Evolutionary conservation across 2,797 vertebrate species (phyloP).

Genomic region (Cyprinodon diabolis): DNA sequence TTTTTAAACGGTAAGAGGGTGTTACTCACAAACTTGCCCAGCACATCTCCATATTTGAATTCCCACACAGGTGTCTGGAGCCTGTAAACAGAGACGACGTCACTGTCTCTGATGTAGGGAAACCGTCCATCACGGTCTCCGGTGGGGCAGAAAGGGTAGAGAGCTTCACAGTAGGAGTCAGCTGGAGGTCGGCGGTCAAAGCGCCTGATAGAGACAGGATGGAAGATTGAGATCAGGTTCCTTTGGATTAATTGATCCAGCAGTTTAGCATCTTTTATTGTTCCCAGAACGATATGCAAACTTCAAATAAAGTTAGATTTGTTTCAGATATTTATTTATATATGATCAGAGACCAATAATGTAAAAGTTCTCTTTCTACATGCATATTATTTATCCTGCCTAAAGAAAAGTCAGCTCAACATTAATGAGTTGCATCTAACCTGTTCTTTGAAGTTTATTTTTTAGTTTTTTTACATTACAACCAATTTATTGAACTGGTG

Average conservation of each 20-base stretch:
- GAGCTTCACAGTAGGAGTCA: slow-evolving; percentile 91
- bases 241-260: background rate
- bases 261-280: background rate
- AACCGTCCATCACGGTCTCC: slow-evolving; percentile 85
- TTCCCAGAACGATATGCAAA: background rate
- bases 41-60: slow-evolving; percentile 91
- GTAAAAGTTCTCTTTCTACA: background rate
- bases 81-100: slow-evolving; percentile 90
- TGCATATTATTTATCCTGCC: too few species aligned
- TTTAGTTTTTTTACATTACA: background rate
- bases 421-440: background rate
- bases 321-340: background rate
- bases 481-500: background rate
- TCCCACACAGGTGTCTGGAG: slow-evolving; percentile 97
- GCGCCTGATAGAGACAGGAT: slow-evolving; percentile 78
- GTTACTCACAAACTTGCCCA: slow-evolving; percentile 89
- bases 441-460: background rate
- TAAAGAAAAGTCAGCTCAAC: background rate
- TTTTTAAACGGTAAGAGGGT: background rate
- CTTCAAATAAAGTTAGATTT: background rate
- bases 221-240: background rate
- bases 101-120: slow-evolving; percentile 85
- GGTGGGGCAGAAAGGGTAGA: slow-evolving; percentile 93
- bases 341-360: background rate
- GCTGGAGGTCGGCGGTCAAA: slow-evolving; percentile 87